Percentiles rank a stretch among this genome's conserved stretches.
These are phyloP conservation scores for Prunella strophiata DNA, from an alignment of 2,797 vertebrate genomes.

Conservation along the genomic window DNA sequence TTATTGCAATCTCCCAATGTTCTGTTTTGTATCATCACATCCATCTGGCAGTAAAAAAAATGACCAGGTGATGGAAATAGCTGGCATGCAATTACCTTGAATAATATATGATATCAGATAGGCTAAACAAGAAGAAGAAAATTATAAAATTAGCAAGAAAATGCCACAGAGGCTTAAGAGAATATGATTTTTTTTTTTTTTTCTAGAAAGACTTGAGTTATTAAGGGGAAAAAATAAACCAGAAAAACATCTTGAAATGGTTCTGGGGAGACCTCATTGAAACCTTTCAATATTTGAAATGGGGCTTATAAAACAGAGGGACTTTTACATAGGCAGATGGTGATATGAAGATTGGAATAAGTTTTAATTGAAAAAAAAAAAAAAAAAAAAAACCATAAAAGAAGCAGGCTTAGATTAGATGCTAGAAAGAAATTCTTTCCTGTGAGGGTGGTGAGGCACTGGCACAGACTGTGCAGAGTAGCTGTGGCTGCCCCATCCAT, in stretches of 20 bases:
- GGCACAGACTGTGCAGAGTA: background rate
- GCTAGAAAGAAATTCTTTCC: background rate
- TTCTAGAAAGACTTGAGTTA: background rate
- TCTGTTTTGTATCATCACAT: conserved; percentile 64
- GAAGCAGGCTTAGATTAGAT: background rate
- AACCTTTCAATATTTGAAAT: background rate
- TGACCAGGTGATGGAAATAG: conserved; percentile 64
- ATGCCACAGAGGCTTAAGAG: background rate
- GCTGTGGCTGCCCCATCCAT: background rate
- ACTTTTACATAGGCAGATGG: background rate
- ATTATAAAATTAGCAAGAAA: conserved; percentile 27
- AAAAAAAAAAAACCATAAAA: too few species aligned
- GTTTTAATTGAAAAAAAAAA: background rate
- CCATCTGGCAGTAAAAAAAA: conserved; percentile 59
- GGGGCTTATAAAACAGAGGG: background rate
- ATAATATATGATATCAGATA: background rate
- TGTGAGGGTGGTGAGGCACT: rapidly evolving
- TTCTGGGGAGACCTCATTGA: background rate
- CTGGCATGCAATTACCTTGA: conserved; percentile 40
- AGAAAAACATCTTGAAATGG: background rate
- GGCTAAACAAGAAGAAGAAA: background rate
- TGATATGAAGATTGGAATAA: background rate
- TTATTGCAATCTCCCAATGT: conserved; percentile 41
- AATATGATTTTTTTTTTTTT: background rate
- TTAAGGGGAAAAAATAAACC: background rate